Conservation (phyloP, 1,140 invertebrate species). For the Delia radicum region DNA sequence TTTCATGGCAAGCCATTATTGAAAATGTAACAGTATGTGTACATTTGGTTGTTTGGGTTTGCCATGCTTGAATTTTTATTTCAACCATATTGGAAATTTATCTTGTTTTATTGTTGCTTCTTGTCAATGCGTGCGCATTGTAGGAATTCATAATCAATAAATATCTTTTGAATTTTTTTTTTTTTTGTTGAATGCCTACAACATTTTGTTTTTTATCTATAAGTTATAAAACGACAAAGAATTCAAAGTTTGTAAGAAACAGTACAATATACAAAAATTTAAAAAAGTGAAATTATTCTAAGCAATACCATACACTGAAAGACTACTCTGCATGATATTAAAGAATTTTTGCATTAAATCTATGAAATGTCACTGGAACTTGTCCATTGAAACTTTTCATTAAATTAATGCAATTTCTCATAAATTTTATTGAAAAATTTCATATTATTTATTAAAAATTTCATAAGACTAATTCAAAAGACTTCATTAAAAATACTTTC, state of each 20-base stretch:
- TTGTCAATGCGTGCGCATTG: slow-evolving; percentile 6
- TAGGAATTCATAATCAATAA: background rate
- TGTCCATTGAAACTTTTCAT: too few species aligned
- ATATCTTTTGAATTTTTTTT: background rate
- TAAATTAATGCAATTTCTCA: too few species aligned
- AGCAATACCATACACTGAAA: too few species aligned
- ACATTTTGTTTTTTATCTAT: background rate
- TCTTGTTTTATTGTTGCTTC: background rate
- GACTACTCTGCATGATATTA: too few species aligned
- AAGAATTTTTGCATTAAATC: too few species aligned
- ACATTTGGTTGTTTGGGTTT: background rate
- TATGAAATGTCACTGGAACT: too few species aligned
- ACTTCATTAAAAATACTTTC: too few species aligned
- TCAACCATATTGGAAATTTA: slow-evolving; percentile 21
- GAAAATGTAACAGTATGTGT: background rate
- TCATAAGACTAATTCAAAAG: too few species aligned
- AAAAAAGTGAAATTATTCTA: background rate
- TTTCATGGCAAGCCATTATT: background rate
- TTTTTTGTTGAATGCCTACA: background rate
- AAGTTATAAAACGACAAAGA: background rate
- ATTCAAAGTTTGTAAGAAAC: background rate
- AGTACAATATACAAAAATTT: background rate
- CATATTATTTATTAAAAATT: too few species aligned
- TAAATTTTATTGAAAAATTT: too few species aligned
- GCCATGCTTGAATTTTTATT: background rate